Evolutionary conservation across 2,888 invertebrate genomes (phyloP).

Genomic region (Colostygia pectinataria): DNA sequence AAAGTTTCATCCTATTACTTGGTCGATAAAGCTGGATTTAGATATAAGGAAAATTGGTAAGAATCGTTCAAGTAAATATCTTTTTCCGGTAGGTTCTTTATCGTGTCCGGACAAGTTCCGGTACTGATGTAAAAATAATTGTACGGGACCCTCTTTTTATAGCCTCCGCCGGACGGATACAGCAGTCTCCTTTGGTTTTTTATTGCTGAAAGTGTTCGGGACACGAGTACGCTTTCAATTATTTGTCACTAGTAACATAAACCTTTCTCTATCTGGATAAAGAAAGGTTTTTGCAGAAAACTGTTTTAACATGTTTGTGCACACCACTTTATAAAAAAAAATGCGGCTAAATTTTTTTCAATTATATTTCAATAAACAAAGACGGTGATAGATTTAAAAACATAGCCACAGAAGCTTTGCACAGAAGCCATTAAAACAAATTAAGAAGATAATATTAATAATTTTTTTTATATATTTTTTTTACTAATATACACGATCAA

Average conservation of each 20-base stretch:
- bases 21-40: constrained; percentile 30
- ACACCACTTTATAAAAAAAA: too few relatives aligned
- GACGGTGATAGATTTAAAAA: too few relatives aligned
- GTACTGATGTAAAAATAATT: constrained; percentile 68
- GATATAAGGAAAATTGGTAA: neutral
- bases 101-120: constrained; percentile 58
- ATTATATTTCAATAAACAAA: too few relatives aligned
- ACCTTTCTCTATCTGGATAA: too few relatives aligned
- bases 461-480: too few relatives aligned
- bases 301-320: too few relatives aligned
- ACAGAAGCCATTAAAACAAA: too few relatives aligned
- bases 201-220: constrained; percentile 39
- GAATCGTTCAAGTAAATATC: constrained; percentile 53
- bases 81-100: constrained; percentile 62
- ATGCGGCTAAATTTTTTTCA: too few relatives aligned
- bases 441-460: too few relatives aligned
- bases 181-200: constrained; percentile 46
- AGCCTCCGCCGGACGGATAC: constrained; percentile 42
- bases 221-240: constrained; percentile 36
- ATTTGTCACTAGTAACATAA: constrained; percentile 5
- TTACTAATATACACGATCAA: too few relatives aligned
- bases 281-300: too few relatives aligned
- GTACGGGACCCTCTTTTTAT: constrained; percentile 53
- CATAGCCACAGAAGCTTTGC: too few relatives aligned
- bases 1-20: constrained; percentile 6